phyloP scores from a whole-genome alignment of 2,113 vertebrate genomes.

The Dipodomys stephensi region DNA sequence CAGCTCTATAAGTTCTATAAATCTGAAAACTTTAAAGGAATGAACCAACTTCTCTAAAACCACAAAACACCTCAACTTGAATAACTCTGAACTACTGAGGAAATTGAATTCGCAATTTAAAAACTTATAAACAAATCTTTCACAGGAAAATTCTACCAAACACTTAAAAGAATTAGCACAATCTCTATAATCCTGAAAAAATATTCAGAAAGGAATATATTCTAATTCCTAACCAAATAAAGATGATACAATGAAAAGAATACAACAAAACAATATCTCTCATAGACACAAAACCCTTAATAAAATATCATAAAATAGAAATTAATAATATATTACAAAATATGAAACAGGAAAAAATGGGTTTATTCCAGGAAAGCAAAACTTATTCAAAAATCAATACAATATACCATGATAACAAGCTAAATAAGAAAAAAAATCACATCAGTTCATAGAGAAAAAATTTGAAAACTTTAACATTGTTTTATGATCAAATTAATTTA shows the following conservation, averaged over 20 bases:
- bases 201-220: not conserved
- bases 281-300: not conserved
- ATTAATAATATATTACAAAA: not conserved
- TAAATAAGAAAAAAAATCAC: slow-evolving; percentile 23
- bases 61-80: not conserved
- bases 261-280: not conserved
- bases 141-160: not conserved
- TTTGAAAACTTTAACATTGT: not conserved
- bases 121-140: not conserved
- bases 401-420: not conserved
- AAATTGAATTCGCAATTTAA: slow-evolving; percentile 38
- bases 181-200: not conserved
- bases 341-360: not conserved
- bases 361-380: not conserved
- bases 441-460: not conserved
- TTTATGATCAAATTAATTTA: slow-evolving; percentile 10
- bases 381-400: not conserved
- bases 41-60: not conserved
- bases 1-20: not conserved
- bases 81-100: not conserved
- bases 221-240: not conserved
- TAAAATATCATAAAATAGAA: slow-evolving; percentile 12
- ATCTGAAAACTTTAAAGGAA: slow-evolving; percentile 25
- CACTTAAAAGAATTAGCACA: not conserved
- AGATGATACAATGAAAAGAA: slow-evolving; percentile 15